Evolutionary conservation across 1,140 invertebrate genomes (phyloP).

Genomic region (Telenomus remus): DNA sequence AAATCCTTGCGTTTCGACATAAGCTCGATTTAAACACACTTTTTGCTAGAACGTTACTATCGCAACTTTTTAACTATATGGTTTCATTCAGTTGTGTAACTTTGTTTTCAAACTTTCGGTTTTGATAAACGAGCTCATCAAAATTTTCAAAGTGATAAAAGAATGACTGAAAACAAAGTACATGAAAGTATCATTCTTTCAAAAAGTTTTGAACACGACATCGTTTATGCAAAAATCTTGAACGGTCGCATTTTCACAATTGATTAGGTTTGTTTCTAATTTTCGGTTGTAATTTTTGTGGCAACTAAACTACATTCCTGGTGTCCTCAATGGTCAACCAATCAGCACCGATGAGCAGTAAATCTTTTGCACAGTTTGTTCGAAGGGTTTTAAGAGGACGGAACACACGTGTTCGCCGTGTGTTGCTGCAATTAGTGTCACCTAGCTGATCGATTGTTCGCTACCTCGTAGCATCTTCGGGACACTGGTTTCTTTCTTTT

Average conservation of each 20-base stretch:
- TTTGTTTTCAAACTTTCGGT: slow-evolving; percentile 35
- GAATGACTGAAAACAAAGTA: slow-evolving; percentile 6
- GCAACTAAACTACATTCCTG: slow-evolving; percentile 55
- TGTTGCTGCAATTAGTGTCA: slow-evolving; percentile 71
- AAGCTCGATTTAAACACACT: slow-evolving; percentile 12
- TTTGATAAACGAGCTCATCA: slow-evolving; percentile 27
- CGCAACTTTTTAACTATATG: slow-evolving; percentile 22
- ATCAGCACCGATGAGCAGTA: slow-evolving; percentile 69
- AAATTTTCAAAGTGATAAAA: slow-evolving; percentile 25
- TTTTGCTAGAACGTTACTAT: slow-evolving; percentile 29
- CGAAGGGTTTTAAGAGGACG: slow-evolving; percentile 56
- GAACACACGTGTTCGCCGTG: slow-evolving; percentile 65
- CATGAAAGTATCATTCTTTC: slow-evolving; percentile 58
- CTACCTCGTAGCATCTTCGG: slow-evolving; percentile 59
- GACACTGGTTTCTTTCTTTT: slow-evolving; percentile 44
- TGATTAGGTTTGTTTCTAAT: no score
- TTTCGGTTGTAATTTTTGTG: slow-evolving; percentile 62
- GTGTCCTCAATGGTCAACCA: slow-evolving; percentile 55
- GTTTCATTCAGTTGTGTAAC: slow-evolving; percentile 16
- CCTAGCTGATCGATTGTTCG: slow-evolving; percentile 67
- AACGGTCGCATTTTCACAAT: no score
- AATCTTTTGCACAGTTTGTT: slow-evolving; percentile 64
- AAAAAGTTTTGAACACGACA: slow-evolving; percentile 60
- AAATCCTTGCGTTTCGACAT: neutral
- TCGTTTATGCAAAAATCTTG: no score